phyloP scores from a whole-genome alignment of 2,113 vertebrate species.

The Sphyrna mokarran region DNA sequence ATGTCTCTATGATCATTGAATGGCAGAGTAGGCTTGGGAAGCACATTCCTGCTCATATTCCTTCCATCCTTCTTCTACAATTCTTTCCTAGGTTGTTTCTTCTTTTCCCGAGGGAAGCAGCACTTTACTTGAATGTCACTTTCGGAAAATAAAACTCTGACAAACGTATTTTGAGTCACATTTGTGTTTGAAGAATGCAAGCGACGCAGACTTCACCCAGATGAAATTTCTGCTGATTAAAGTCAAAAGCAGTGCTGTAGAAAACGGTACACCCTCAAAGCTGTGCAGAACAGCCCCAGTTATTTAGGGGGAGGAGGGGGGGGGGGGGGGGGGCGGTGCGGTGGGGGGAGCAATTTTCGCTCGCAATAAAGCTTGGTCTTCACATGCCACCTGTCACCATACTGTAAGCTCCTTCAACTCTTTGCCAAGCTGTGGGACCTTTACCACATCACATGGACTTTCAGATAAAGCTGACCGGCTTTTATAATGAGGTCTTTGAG shows the following conservation, averaged over 20 bases:
- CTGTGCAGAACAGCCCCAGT: neutral
- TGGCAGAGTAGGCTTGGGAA: neutral
- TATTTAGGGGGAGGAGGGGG: neutral
- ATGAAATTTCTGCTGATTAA: neutral
- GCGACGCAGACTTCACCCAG: neutral
- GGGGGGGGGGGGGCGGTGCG: neutral
- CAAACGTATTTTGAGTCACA: neutral
- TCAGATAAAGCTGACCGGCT: neutral
- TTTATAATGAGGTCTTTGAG: slow-evolving; percentile 4
- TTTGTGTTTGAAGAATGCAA: neutral
- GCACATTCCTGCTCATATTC: neutral
- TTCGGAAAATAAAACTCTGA: neutral
- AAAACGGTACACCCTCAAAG: neutral
- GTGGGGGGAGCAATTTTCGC: neutral
- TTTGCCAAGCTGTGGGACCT: neutral
- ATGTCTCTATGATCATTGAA: neutral
- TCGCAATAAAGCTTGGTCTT: neutral
- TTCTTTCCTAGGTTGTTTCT: neutral
- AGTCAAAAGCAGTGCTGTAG: neutral
- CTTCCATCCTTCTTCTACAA: neutral
- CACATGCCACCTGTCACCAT: neutral
- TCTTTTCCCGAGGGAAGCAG: neutral
- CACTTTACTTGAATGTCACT: neutral
- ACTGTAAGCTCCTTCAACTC: neutral
- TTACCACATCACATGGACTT: neutral